Percentiles rank a stretch among this genome's conserved stretches.
phyloP scores from a whole-genome alignment of 2,888 invertebrate species.

The Dasysyrphus tricinctus region DNA sequence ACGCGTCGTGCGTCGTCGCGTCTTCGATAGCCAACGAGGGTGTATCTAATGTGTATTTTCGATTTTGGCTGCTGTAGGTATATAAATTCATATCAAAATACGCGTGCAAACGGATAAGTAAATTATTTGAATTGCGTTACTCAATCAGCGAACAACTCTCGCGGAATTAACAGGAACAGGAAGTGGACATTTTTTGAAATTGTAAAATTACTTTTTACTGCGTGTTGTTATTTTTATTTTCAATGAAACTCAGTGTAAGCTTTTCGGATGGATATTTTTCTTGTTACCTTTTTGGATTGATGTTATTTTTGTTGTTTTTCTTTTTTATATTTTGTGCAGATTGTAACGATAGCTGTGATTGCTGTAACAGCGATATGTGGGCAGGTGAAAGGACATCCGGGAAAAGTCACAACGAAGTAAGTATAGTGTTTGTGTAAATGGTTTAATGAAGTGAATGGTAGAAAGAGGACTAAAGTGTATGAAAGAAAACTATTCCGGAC shows the following conservation, averaged over 20 bases:
- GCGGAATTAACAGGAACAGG: conserved; percentile 26
- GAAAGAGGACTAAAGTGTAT: too few species aligned
- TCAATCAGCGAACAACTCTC: conserved; percentile 60
- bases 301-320: too few species aligned
- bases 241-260: conserved; percentile 67
- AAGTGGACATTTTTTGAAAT: conserved; percentile 39
- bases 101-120: conserved; percentile 36
- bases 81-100: conserved; percentile 65
- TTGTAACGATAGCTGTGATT: conserved; percentile 46
- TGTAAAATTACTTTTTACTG: not conserved
- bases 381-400: conserved; percentile 64
- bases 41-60: not conserved
- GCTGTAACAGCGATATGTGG: conserved; percentile 33
- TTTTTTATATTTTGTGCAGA: conserved; percentile 44
- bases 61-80: conserved; percentile 23
- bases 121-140: conserved; percentile 49
- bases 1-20: not conserved
- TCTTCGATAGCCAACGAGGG: conserved; percentile 4
- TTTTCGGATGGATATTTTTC: not conserved
- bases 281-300: not conserved
- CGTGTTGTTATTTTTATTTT: not conserved
- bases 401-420: conserved; percentile 60
- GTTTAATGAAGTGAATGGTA: not conserved
- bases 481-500: not conserved
- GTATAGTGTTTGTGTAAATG: conserved; percentile 29